Evolutionary conservation across 2,797 vertebrate genomes (phyloP), one percentile per base, ranked within the genome.

Genomic region (Coranthus polyacanthus): DNA sequence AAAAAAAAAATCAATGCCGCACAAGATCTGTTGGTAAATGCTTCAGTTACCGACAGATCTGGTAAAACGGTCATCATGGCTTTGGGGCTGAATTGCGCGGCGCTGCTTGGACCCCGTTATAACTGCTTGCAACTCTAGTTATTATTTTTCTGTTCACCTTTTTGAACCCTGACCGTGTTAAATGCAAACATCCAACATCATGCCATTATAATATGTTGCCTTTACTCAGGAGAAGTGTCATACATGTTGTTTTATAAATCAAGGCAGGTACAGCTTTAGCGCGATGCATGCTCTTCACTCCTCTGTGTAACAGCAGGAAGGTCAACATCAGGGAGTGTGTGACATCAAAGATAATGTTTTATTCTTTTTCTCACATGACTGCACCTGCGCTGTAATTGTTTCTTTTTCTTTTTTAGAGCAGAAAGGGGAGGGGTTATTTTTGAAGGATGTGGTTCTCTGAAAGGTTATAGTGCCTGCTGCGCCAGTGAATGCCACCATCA

Each of bases 381-480:
- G 72, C 69, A 75, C 79, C 76, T 75, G 65, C 45, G 57, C 67
- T 64, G 17, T 45, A 62, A 58, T 78, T 77, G 73, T 57, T 69
- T 67, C 34, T 46, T 43, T 29, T 26, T 46, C 15, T 5, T 51
- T 42, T 58, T 43, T 20, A n/a, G 12, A 38, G 34, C 13, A 34
- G 24, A 16, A 17, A 13, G 11, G 17, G 37, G 16, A 29, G 26
- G 32, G 44, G 21, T 43, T 29, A 42, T 44, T 51, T 22, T 34
- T 83, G 68, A 86, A 64, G 37, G 75, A 80, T 78, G 62, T 21
- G 21, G 29, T 74, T 82, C 47, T 79, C 37, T 59, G 38, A 81
- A 86, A 80, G 79, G 68, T 85, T 79, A 82, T 57, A 26, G 46
- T 32, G 44, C 68, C 70, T 68, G 66, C 71, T 76, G 75, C 15